Evolutionary conservation across 2,797 vertebrate species (phyloP), one percentile per base, ranked within the genome.

Genomic region (Squalus acanthias): DNA sequence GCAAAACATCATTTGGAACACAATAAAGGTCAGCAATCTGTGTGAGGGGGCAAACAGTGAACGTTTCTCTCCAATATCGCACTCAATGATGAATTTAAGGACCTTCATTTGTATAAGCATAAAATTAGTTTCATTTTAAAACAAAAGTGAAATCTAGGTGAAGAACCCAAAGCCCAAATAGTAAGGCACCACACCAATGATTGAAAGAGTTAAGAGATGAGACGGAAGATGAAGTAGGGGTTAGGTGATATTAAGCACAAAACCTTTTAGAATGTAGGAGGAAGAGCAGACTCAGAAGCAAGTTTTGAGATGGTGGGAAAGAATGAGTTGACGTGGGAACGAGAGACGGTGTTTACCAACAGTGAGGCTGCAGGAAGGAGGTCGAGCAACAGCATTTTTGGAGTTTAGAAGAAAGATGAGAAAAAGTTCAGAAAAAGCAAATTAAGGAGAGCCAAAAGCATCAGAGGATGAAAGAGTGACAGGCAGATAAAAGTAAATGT

Each of bases 401-500:
- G 76, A 39, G 53, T 72, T 93, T 26, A 33, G 63, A 60, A 65
- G 15, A 93, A 57, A 12, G 10, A 29, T 65, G 17, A 92, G 63
- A 63, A 39, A 53, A 92, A 79, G 29, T 93, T 57, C 63, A 93
- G 53, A 65, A 93, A 60, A 67, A 67, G 65, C 65, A 67, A 63
- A 57, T 57, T 33, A 85, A 29, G 82, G 57, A 33, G 29, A 24
- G 50, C 72, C 5, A 24, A 65, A 69, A 89, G 1, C 24, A 79
- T 60, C 24, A 67, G 85, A 91, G 29, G 22, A 1, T 33, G 24
- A 10, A 53, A 87, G 15, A 88, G 57, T 60, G 29, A 63, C 10
- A 91, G 88, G 12, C 10, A 63, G 88, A 65, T 65, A n/a, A 39
- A 65, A 33, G 22, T 79, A 79, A 79, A 57, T 96, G 97, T 98